phyloP scores from a whole-genome alignment of 1,140 invertebrate genomes.

The Acromyrmex heyeri region DNA sequence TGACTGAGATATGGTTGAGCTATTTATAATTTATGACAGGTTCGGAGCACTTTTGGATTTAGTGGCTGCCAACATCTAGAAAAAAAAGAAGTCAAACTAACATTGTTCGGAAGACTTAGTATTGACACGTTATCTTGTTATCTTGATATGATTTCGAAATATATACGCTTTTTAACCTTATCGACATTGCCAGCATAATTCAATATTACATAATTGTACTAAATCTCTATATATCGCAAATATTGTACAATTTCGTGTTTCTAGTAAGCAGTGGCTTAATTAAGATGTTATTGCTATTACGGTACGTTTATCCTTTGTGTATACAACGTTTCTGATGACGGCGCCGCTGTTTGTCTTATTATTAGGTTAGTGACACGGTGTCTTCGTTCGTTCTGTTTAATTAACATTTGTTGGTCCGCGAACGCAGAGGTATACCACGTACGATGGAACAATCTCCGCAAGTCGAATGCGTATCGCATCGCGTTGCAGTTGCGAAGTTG shows the following conservation, averaged over 20 bases:
- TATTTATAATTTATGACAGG: no score
- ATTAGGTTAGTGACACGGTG: constrained; percentile 40
- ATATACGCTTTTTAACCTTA: neutral
- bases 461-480: neutral
- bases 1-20: no score
- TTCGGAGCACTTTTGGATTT: no score
- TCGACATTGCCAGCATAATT: neutral
- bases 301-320: constrained; percentile 25
- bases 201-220: neutral
- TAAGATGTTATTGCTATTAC: constrained; percentile 37
- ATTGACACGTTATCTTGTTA: neutral
- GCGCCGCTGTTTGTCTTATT: constrained; percentile 54
- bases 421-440: constrained; percentile 21
- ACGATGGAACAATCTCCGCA: constrained; percentile 12
- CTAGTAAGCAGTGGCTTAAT: constrained; percentile 21
- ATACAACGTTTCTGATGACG: constrained; percentile 34
- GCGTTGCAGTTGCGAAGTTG: neutral
- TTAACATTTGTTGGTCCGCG: constrained; percentile 57
- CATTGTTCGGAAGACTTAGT: no score
- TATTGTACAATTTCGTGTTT: neutral
- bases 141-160: neutral
- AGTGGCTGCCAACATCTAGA: no score
- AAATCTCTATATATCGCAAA: neutral
- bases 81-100: no score
- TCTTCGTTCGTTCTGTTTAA: constrained; percentile 48